Evolutionary conservation across 2,797 vertebrate species (phyloP).

Genomic region (Sebastes hubbsi): DNA sequence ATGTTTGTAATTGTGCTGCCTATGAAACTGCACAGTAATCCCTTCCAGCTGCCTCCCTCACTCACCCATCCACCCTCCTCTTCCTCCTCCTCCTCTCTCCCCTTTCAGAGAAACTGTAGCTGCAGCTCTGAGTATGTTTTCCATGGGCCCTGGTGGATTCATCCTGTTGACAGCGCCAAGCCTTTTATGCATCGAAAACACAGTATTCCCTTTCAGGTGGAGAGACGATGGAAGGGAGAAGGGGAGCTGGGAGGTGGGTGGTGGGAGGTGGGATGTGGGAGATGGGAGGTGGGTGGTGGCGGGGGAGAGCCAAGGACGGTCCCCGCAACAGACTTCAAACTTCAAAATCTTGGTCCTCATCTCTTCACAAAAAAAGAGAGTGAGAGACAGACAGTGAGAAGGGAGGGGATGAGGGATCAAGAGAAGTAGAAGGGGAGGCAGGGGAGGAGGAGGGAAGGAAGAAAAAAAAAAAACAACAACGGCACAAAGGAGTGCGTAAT

Average conservation of each 20-base stretch:
- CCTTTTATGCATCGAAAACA: slow-evolving; percentile 79
- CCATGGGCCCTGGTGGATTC: slow-evolving; percentile 73
- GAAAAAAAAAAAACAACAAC: slow-evolving; percentile 52
- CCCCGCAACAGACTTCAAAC: slow-evolving; percentile 52
- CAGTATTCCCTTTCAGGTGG: slow-evolving; percentile 79
- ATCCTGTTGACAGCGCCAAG: slow-evolving; percentile 77
- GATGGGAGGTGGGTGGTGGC: not conserved
- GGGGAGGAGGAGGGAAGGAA: slow-evolving; percentile 24
- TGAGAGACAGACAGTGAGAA: slow-evolving; percentile 62
- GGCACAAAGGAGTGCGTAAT: slow-evolving; percentile 78
- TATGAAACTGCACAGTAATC: slow-evolving; percentile 79
- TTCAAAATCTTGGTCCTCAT: slow-evolving; percentile 70
- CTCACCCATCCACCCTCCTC: slow-evolving; percentile 64
- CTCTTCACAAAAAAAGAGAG: slow-evolving; percentile 52
- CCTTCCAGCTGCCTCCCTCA: slow-evolving; percentile 79
- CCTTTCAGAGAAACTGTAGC: slow-evolving; percentile 76
- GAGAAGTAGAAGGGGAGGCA: slow-evolving; percentile 48
- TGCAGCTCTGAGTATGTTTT: slow-evolving; percentile 67
- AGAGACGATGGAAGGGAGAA: slow-evolving; percentile 68
- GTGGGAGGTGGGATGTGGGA: not conserved
- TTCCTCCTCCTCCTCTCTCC: slow-evolving; percentile 50
- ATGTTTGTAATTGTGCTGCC: slow-evolving; percentile 78
- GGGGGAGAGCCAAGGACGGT: slow-evolving; percentile 37
- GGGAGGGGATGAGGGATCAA: slow-evolving; percentile 59
- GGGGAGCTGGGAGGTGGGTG: slow-evolving; percentile 47